A percentile compares a stretch with the other conserved stretches of the same genome.
Evolutionary conservation across 2,113 vertebrate genomes (phyloP).

Genomic region (Tympanuchus pallidicinctus): DNA sequence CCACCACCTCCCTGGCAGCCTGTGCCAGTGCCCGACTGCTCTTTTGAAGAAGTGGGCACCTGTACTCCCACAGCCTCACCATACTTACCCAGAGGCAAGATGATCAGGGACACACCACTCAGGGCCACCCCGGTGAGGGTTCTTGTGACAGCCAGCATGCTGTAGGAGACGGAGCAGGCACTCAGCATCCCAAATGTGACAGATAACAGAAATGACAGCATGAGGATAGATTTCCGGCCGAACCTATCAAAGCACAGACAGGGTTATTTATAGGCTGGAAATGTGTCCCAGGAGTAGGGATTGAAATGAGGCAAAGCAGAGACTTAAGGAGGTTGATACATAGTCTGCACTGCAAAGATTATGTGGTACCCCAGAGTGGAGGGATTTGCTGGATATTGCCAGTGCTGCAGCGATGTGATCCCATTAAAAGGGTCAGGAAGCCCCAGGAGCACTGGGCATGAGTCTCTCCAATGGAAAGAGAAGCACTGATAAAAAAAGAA

Average conservation of each 20-base stretch:
- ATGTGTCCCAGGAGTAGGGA: slow-evolving; percentile 33
- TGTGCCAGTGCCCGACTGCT: too few relatives aligned
- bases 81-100: slow-evolving; percentile 78
- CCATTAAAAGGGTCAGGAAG: neutral
- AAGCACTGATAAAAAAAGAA: neutral
- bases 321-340: slow-evolving; percentile 25
- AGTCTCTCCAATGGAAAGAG: neutral
- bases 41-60: too few relatives aligned
- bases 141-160: slow-evolving; percentile 81
- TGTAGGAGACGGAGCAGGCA: slow-evolving; percentile 79
- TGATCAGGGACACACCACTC: slow-evolving; percentile 82
- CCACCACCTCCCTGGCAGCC: too few relatives aligned
- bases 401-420: neutral
- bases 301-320: slow-evolving; percentile 61
- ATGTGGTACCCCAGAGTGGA: neutral
- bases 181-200: slow-evolving; percentile 5
- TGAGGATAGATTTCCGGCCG: slow-evolving; percentile 25
- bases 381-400: neutral
- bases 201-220: neutral
- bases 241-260: slow-evolving; percentile 27
- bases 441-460: rapidly evolving
- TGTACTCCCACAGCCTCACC: neutral
- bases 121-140: slow-evolving; percentile 80
- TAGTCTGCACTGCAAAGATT: neutral
- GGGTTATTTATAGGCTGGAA: neutral